Evolutionary conservation across 2,113 vertebrate genomes (phyloP).

Genomic region (Cyphomyrus plagiostoma): DNA sequence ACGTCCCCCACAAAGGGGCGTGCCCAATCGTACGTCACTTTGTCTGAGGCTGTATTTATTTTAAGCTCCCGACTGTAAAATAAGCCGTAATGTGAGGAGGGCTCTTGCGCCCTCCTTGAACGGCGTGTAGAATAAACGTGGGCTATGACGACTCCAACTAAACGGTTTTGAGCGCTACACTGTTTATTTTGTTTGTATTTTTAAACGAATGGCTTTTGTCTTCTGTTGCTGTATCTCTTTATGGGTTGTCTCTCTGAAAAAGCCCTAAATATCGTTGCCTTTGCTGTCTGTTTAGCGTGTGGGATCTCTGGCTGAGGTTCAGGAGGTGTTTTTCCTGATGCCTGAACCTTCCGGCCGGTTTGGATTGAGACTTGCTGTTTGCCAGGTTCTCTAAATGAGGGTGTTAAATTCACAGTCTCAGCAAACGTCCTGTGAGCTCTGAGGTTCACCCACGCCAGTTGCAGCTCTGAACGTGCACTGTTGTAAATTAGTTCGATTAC

Average conservation of each 20-base stretch:
- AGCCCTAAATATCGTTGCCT: neutral
- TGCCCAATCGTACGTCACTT: neutral
- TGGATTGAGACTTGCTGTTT: neutral
- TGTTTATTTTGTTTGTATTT: neutral
- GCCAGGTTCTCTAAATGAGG: neutral
- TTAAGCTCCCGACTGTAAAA: conserved; percentile 6
- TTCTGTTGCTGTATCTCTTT: neutral
- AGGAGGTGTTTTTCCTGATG: neutral
- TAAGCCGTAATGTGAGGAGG: conserved; percentile 19
- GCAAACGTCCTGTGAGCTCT: neutral
- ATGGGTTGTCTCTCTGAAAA: neutral
- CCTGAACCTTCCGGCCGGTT: neutral
- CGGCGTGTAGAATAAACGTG: conserved; percentile 13
- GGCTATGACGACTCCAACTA: neutral
- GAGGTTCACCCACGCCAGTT: neutral
- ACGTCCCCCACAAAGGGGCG: neutral
- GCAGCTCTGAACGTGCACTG: neutral
- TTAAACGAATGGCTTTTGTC: neutral
- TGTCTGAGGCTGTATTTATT: neutral
- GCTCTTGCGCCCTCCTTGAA: neutral
- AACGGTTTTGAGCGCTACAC: conserved; percentile 10
- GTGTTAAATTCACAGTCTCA: neutral
- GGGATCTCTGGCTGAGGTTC: neutral
- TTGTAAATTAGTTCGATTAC: neutral
- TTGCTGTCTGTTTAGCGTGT: neutral